Base-by-base conservation (phyloP, 2,797 vertebrate genomes). In the Bovichtus variegatus region DNA sequence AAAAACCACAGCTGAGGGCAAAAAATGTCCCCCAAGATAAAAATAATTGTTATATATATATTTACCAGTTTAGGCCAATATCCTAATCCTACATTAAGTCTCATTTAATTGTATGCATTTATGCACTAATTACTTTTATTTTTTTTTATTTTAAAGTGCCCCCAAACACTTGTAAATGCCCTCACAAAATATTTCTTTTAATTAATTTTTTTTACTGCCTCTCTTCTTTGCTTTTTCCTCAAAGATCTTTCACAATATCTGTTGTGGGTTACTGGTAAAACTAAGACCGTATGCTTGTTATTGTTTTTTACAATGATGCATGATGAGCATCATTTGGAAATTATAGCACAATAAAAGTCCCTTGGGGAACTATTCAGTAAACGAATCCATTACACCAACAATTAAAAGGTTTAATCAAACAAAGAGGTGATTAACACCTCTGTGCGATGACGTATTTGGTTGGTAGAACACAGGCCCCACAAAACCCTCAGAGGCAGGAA, bases 401-500 rank as follows among this genome's bases (percentile, higher is more conserved):
- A 82, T 82, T 69, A 73, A 71, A 81, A 62, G 15, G 74, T 74
- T 84, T 66, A 74, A 89, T 83, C 64, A 55, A 71, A 80, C 44
- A 71, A 50, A 86, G 78, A 69, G n/a, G 66, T 83, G 74, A 87
- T 86, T 77, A 91, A 82, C 87, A 81, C 72, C 67, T 71, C 71
- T 15, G 74, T 40, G 80, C 4, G 25, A 78, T 90, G 91, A 91
- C 89, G 83, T 68, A 49, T 71, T 81, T 61, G 61, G 34, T 65
- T 27, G 59, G 69, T 57, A 66, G 60, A 78, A 78, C 78, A 57
- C 81, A 55, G 41, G 49, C 51, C 50, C 59, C 74, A 63, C 76
- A 78, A 86, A 90, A 87, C 54, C 83, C 71, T 72, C 64, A 75
- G 74, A 43, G 75, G 85, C 90, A 91, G 92, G 90, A 93, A 93